Evolutionary conservation across 2,113 vertebrate species (phyloP).

Genomic region (Falco punctatus): DNA sequence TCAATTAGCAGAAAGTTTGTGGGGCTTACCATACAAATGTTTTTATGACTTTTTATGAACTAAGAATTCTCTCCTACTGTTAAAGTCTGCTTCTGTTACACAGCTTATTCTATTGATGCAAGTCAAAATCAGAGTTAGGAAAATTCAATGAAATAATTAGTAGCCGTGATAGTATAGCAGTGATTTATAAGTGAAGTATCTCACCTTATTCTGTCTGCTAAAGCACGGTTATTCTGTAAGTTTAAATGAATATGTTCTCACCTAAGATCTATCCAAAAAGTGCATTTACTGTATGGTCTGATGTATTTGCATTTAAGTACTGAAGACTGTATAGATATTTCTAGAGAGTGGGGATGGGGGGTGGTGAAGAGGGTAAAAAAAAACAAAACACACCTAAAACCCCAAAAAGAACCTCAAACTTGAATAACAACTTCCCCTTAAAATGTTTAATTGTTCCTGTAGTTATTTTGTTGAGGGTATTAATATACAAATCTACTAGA

Average conservation of each 20-base stretch:
- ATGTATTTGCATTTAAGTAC: background rate
- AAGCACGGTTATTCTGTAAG: background rate
- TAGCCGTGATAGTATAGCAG: background rate
- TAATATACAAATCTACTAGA: background rate
- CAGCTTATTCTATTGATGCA: background rate
- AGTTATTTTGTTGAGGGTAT: background rate
- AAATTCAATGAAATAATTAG: background rate
- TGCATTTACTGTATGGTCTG: background rate
- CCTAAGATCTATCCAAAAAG: background rate
- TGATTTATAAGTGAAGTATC: background rate
- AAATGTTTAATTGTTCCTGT: background rate
- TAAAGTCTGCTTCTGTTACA: background rate
- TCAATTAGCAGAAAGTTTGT: background rate
- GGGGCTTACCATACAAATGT: background rate
- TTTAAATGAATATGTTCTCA: background rate
- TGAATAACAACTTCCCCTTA: background rate
- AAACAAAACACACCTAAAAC: too few relatives aligned
- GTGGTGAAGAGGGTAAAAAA: background rate
- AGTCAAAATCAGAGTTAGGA: background rate
- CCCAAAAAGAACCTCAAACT: background rate
- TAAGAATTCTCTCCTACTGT: background rate
- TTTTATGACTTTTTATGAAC: background rate
- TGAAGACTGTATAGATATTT: background rate
- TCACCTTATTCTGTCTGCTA: background rate
- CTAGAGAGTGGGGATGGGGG: background rate